Evolutionary conservation across 2,888 invertebrate species (phyloP), one percentile per base, ranked within the genome.

Genomic region (Galerucella nymphaeae): DNA sequence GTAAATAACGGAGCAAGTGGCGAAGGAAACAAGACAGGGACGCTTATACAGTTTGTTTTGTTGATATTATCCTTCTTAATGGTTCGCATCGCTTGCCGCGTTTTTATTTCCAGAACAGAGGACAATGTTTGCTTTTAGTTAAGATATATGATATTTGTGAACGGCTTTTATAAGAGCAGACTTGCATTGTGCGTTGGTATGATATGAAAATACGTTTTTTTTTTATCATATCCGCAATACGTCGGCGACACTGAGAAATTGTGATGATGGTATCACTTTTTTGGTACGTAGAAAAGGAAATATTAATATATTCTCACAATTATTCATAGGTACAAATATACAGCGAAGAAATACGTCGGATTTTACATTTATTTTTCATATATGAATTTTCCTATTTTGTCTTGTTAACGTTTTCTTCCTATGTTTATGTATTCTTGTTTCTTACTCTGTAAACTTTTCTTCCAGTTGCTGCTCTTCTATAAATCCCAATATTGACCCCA

Each of bases 51-150:
- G 72, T 76, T 76, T 78, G 78, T 78, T 77, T 80, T 73, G 75
- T 73, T 74, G 76, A 78, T 79, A 79, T 80, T 74, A 75, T 77
- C 73, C 75, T 72, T 73, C 74, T 76, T 80, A 79, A 80, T 78
- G 77, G 80, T 63, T 75, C 77, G 77, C 76, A 76, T 77, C 78
- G 75, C 71, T 66, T 57, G 71, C 58, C 64, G 53, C 63, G 69
- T 75, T 73, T 75, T 71, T 71, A 73, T 72, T 75, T 75, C 67
- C 67, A 69, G 48, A 41, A 65, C 38, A 71, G 58, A 73, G 70
- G 73, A 66, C 63, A 73, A 66, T 70, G 66, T 73, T 70, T 73
- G 70, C 70, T 70, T 73, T 70, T 66, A 73, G 73, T 73, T 70
- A 58, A 66, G 73, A 73, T 70, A 73, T 73, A 70, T 73, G 69